Conservation (phyloP, 1,140 invertebrate genomes). For the Acromyrmex heyeri region DNA sequence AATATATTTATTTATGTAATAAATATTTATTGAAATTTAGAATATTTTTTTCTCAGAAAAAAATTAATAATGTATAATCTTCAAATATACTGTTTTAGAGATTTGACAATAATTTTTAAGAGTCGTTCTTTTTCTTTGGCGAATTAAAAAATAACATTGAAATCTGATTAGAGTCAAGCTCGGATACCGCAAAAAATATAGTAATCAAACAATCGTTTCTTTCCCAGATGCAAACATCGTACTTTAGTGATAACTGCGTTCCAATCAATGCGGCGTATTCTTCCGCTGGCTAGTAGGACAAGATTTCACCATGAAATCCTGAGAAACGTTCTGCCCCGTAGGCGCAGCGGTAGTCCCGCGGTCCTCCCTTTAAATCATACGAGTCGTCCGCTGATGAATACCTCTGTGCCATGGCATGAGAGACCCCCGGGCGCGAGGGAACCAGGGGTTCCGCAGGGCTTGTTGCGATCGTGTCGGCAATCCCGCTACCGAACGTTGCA, state of each 20-base stretch:
- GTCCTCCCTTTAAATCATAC: slow-evolving; percentile 67
- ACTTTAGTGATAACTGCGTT: slow-evolving; percentile 27
- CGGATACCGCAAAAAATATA: slow-evolving; percentile 17
- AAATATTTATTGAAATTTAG: too few species aligned
- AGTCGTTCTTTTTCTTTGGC: not conserved
- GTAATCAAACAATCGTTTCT: slow-evolving; percentile 24
- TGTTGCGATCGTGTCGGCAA: slow-evolving; percentile 44
- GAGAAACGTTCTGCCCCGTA: slow-evolving; percentile 10
- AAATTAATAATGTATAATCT: not conserved
- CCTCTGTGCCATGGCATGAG: not conserved
- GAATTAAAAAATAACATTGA: not conserved
- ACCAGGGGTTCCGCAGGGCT: slow-evolving; percentile 39
- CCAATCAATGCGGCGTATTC: slow-evolving; percentile 37
- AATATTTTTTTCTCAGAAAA: too few species aligned
- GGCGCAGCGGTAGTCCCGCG: slow-evolving; percentile 39
- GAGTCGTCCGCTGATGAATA: slow-evolving; percentile 55
- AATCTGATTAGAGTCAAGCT: slow-evolving; percentile 15
- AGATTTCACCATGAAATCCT: not conserved
- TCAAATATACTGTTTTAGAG: not conserved
- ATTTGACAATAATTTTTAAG: not conserved
- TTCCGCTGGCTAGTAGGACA: not conserved
- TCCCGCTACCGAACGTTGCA: slow-evolving; percentile 49
- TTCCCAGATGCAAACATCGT: not conserved
- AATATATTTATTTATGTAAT: too few species aligned
- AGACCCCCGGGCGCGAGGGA: slow-evolving; percentile 46